phyloP scores from a whole-genome alignment of 2,888 invertebrate species.

The Lithosia quadra region DNA sequence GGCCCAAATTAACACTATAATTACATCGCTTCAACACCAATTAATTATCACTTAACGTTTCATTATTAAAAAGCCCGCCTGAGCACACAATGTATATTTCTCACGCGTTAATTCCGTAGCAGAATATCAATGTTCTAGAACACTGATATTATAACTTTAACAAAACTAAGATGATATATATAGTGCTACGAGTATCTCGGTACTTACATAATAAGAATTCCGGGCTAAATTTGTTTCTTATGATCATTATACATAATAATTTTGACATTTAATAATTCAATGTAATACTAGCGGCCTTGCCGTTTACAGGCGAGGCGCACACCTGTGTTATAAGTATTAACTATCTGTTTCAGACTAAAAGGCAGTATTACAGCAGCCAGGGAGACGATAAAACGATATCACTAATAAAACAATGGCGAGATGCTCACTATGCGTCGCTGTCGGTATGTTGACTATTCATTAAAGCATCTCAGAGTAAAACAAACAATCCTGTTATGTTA shows the following conservation, averaged over 20 bases:
- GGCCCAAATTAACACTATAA: conserved; percentile 58
- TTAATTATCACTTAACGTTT: conserved; percentile 66
- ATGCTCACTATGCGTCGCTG: conserved; percentile 65
- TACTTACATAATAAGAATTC: neutral
- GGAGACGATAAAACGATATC: conserved; percentile 48
- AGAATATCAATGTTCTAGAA: conserved; percentile 39
- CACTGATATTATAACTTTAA: conserved; percentile 18
- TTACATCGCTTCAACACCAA: conserved; percentile 56
- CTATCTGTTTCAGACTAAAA: neutral
- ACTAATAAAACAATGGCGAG: conserved; percentile 69
- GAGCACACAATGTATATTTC: conserved; percentile 18
- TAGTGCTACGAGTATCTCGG: neutral
- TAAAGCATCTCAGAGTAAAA: conserved; percentile 78
- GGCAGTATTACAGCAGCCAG: conserved; percentile 2
- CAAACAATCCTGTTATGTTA: conserved; percentile 80
- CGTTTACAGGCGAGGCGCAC: too few species aligned
- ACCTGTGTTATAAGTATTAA: too few species aligned
- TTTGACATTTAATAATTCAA: too few species aligned
- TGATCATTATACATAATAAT: too few species aligned
- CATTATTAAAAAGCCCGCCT: conserved; percentile 48
- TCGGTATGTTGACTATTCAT: conserved; percentile 82
- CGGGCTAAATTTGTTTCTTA: neutral
- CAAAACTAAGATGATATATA: conserved; percentile 68
- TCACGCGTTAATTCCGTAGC: neutral
- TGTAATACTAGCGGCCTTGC: too few species aligned